phyloP scores from a whole-genome alignment of 2,113 vertebrate genomes.

The Dasyornis broadbenti region DNA sequence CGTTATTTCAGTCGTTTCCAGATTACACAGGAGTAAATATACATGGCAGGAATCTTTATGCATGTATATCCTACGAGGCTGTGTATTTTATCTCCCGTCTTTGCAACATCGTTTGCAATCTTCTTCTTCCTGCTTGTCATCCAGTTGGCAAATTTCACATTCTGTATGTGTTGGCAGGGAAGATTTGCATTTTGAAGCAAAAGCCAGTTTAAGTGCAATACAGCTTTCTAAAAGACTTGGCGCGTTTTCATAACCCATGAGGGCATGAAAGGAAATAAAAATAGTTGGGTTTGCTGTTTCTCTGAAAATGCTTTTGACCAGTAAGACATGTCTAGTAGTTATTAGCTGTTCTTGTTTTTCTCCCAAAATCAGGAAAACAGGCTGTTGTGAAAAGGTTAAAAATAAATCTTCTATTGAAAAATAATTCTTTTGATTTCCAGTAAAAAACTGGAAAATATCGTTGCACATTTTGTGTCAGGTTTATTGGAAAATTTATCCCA shows the following conservation, averaged over 20 bases:
- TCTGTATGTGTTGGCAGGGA: not conserved
- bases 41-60: not conserved
- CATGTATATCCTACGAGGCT: not conserved
- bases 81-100: not conserved
- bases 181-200: slow-evolving; percentile 14
- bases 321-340: not conserved
- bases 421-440: not conserved
- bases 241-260: not conserved
- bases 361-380: not conserved
- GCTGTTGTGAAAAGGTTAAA: not conserved
- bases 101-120: not conserved
- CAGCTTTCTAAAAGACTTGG: not conserved
- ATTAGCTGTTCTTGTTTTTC: not conserved
- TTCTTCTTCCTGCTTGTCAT: not conserved
- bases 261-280: not conserved
- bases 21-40: not conserved
- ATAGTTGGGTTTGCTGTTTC: not conserved
- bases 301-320: not conserved
- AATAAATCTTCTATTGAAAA: not conserved
- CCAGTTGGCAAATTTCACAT: not conserved
- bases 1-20: not conserved
- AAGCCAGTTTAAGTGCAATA: slow-evolving; percentile 13
- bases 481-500: not conserved
- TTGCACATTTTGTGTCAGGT: fast-evolving
- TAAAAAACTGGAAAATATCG: not conserved